These are phyloP conservation scores for Propithecus deckenii DNA, from an alignment of 2,797 vertebrate genomes.

Conservation along the genomic window DNA sequence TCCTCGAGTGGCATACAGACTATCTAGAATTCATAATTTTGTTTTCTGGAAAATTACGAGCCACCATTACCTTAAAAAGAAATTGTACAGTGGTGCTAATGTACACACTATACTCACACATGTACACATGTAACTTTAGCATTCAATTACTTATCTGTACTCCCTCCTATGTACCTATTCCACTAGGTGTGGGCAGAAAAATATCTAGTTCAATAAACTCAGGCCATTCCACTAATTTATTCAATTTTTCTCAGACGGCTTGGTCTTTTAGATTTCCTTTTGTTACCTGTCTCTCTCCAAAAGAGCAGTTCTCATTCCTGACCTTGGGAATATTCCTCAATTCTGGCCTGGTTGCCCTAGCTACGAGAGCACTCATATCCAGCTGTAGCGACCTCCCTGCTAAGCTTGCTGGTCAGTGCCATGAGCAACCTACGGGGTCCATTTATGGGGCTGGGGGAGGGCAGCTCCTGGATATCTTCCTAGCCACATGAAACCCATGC, in stretches of 20 bases:
- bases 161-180: rapidly evolving
- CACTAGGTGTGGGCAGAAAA: neutral
- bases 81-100: neutral
- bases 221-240: too few species aligned
- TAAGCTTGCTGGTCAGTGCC: neutral
- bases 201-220: neutral
- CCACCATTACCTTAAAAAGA: neutral
- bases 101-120: neutral
- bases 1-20: neutral
- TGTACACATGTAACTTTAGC: neutral
- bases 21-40: neutral
- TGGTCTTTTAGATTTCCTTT: neutral
- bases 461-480: neutral
- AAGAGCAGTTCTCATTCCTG: neutral
- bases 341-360: neutral
- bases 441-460: rapidly evolving
- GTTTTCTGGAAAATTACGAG: neutral
- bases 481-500: neutral
- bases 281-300: neutral
- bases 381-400: neutral
- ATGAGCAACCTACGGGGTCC: neutral
- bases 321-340: neutral
- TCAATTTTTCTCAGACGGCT: neutral
- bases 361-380: neutral
- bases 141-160: neutral